Evolutionary conservation across 2,888 invertebrate genomes (phyloP), one percentile per base, ranked within the genome.

Genomic region (Cloeon dipterum): DNA sequence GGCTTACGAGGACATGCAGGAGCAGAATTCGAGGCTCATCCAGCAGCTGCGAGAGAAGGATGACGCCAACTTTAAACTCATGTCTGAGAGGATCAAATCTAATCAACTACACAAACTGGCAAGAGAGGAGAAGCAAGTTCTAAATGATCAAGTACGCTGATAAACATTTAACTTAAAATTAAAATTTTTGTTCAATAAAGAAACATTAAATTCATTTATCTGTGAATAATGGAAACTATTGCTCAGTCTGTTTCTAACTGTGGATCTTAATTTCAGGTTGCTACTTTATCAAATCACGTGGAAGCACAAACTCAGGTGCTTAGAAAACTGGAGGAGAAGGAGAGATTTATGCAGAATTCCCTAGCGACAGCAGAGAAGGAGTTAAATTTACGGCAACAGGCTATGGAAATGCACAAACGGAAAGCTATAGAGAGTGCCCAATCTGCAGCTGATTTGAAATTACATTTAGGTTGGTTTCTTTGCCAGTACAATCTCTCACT

Each of bases 1-100:
- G 56, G 96, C 96, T 2, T 93, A 93, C 52, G 96, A 98, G 55
- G 96, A 98, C 51, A 93, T 94, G 91, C 94, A 96, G 60, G 94
- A 96, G 50, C 94, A 94, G 61, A 94, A 94, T 58, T 86, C 88
- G 0, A 64, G 93, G 25, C 67, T 96, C 16, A 79, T 96, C 36
- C 91, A 94, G 48, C 94, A 96, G 55, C 59, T 98, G 40, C 63
- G 91, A 3, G 94, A 96, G 56, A 94, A 96, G 49, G 91, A 93
- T 50, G 96, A 96, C 52, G 93, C 94, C 4, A 96, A 98, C 58
- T 93, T 98, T 56, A 94, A 96, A 57, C 68, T 96, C 4, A 94
- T 98, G 93, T 88, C 91, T 0, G 96, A 96, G 56, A 59, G 91
- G 38, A 91, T 93, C 42, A 89, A 91, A 55, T 81, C 89, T 4